These are phyloP conservation scores for human (Homo sapiens) DNA, from an alignment of 2,113 vertebrate species.

Conservation along the genomic window GRCh38 chr1:234918501-234919000, in stretches of 20 bases:
- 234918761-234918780: slow-evolving; percentile 71
- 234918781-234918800: slow-evolving; percentile 57
- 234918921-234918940: slow-evolving; percentile 54
- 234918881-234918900: slow-evolving; percentile 51
- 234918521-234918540: background rate
- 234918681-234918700: slow-evolving; percentile 66
- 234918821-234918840: slow-evolving; percentile 41
- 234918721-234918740: slow-evolving; percentile 67
- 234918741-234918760: slow-evolving; percentile 57
- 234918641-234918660: background rate
- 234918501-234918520: background rate
- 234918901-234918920: slow-evolving; percentile 74
- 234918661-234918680: slow-evolving; percentile 27
- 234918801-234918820: slow-evolving; percentile 76
- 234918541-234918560: background rate
- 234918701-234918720: slow-evolving; percentile 25
- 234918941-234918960: background rate
- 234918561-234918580: accelerated
- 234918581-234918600: background rate
- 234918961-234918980: background rate
- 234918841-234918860: slow-evolving; percentile 71
- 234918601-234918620: background rate
- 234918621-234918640: background rate
- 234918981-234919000: background rate
- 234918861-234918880: slow-evolving; percentile 74